Percentiles rank a stretch among this genome's conserved stretches.
Evolutionary conservation across 2,888 invertebrate species (phyloP).

Genomic region (Chaetogeoica ovagalla): DNA sequence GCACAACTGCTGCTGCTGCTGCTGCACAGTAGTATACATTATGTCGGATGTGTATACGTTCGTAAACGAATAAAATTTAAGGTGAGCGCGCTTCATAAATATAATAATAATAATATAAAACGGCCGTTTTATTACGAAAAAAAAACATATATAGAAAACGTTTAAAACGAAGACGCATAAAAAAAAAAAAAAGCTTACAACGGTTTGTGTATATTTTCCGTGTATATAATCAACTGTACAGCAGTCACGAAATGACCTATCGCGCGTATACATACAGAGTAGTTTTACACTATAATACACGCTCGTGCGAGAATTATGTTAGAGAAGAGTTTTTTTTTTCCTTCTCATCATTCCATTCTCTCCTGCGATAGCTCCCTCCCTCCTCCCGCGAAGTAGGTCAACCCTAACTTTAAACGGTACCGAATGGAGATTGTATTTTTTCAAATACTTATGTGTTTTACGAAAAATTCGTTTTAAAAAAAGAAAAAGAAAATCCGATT

Average conservation of each 20-base stretch:
- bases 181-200: not conserved
- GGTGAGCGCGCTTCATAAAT: too few species aligned
- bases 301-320: not conserved
- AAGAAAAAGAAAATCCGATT: too few species aligned
- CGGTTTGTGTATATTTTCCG: not conserved
- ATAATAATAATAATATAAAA: too few species aligned
- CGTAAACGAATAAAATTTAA: too few species aligned
- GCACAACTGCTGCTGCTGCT: too few species aligned
- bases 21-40: too few species aligned
- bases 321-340: slow-evolving; percentile 5
- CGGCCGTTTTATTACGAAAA: not conserved
- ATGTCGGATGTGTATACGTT: too few species aligned
- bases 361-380: not conserved
- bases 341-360: not conserved
- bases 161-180: not conserved
- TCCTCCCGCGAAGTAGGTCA: not conserved
- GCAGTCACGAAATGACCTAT: slow-evolving; percentile 25
- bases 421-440: too few species aligned
- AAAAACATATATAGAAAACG: not conserved
- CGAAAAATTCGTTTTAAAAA: too few species aligned
- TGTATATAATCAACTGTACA: slow-evolving; percentile 1
- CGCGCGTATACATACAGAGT: not conserved
- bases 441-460: too few species aligned
- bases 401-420: too few species aligned
- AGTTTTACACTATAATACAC: slow-evolving; percentile 13